A percentile compares a stretch with the other conserved stretches of the same genome.
Evolutionary conservation across 2,888 invertebrate species (phyloP).

Genomic region (Lymantria monacha): DNA sequence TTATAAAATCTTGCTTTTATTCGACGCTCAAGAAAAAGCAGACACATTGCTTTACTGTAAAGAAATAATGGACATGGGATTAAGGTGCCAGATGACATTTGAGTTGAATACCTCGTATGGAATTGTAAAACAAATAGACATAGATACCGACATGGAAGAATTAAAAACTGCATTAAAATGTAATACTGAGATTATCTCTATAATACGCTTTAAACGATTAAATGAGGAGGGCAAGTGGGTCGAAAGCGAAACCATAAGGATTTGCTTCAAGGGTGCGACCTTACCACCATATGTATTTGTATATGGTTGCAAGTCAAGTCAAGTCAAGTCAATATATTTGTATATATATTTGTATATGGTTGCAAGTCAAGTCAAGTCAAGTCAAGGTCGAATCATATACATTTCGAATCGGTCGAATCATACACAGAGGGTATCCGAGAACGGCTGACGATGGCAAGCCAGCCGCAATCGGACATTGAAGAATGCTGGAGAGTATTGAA

Average conservation of each 20-base stretch:
- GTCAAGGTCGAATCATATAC: no score
- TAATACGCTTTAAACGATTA: not conserved
- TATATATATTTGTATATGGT: no score
- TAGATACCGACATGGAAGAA: not conserved
- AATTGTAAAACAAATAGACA: not conserved
- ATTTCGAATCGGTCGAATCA: no score
- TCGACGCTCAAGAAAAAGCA: not conserved
- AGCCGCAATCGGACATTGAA: no score
- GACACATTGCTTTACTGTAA: not conserved
- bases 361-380: no score
- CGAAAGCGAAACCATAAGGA: slow-evolving; percentile 1
- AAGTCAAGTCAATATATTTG: no score
- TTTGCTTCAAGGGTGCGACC: slow-evolving; percentile 3
- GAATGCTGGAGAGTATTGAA: no score
- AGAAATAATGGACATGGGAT: not conserved
- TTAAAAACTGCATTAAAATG: not conserved
- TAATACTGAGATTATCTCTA: not conserved
- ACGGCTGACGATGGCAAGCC: no score
- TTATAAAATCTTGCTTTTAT: not conserved
- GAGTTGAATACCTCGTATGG: no score
- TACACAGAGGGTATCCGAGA: no score
- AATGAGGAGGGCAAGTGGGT: not conserved
- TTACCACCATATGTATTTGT: not conserved
- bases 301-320: no score
- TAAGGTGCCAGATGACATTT: not conserved